A percentile compares a stretch with the other conserved stretches of the same genome.
These are phyloP conservation scores for Equus przewalskii DNA, from an alignment of 2,113 vertebrate genomes.

Conservation along the genomic window DNA sequence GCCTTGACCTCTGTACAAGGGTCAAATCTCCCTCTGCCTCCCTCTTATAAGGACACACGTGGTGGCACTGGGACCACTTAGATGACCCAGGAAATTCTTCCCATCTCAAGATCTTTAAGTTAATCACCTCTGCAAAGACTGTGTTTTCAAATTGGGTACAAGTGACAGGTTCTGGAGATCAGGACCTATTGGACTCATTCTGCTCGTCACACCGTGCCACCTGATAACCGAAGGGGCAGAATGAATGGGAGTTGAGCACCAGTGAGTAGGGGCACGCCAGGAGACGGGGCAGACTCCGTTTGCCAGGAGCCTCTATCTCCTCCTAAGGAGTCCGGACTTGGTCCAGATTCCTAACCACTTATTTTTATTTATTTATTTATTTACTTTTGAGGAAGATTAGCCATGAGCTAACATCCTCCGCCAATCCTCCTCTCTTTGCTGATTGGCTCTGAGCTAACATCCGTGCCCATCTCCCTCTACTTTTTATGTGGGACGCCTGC, in stretches of 20 bases:
- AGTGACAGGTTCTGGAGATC: rapidly evolving
- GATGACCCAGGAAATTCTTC: rapidly evolving
- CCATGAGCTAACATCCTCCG: too few species aligned
- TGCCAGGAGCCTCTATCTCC: rapidly evolving
- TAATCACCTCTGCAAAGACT: background rate
- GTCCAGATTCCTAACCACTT: too few species aligned
- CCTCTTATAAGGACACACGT: rapidly evolving
- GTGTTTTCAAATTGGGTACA: background rate
- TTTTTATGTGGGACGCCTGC: too few species aligned
- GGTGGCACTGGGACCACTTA: background rate
- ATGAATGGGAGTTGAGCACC: background rate
- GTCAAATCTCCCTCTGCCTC: too few species aligned
- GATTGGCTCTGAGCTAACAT: too few species aligned
- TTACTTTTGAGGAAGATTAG: too few species aligned
- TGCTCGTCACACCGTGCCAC: rapidly evolving
- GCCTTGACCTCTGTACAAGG: background rate
- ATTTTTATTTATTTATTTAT: too few species aligned
- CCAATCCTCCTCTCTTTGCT: too few species aligned
- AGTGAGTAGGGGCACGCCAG: rapidly evolving
- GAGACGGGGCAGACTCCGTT: rapidly evolving
- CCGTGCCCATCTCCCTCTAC: too few species aligned
- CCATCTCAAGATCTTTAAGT: background rate
- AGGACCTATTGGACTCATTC: too few species aligned
- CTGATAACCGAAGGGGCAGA: rapidly evolving
- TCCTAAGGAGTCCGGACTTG: background rate